Conservation (phyloP, 2,113 vertebrate genomes). For the Cyrtonyx montezumae region DNA sequence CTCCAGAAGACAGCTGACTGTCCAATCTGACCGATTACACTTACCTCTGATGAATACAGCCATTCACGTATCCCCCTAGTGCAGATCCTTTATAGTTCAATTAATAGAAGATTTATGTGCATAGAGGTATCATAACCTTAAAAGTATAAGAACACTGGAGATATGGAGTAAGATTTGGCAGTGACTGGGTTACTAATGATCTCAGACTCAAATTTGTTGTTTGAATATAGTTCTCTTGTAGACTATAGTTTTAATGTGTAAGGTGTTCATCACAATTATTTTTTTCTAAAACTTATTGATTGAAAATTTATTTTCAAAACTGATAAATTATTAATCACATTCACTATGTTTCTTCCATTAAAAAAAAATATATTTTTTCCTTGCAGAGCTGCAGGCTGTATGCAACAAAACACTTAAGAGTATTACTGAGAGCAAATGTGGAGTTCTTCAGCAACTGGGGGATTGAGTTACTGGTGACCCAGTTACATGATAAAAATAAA, state of each 20-base stretch:
- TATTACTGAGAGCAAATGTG: slow-evolving; percentile 93
- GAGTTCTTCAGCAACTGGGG: slow-evolving; percentile 99
- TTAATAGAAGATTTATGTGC: fast-evolving
- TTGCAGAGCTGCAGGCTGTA: slow-evolving; percentile 91
- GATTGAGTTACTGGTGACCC: slow-evolving; percentile 96
- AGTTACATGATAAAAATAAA: slow-evolving; percentile 98
- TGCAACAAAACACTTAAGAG: slow-evolving; percentile 94
- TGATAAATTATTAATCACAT: background rate
- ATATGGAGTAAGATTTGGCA: background rate
- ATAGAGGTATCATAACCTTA: background rate
- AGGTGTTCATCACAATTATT: background rate
- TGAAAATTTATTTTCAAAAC: background rate
- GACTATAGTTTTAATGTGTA: background rate
- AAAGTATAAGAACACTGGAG: background rate
- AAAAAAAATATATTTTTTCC: background rate
- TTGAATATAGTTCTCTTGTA: background rate
- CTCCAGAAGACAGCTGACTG: background rate
- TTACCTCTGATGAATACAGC: background rate
- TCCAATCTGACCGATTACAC: background rate
- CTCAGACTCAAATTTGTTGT: background rate
- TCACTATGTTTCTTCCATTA: background rate
- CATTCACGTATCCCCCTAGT: background rate
- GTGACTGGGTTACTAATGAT: background rate
- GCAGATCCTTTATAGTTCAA: background rate
- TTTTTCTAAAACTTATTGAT: background rate